Evolutionary conservation across 2,797 vertebrate species (phyloP).

Genomic region (Tarsius wallacei): DNA sequence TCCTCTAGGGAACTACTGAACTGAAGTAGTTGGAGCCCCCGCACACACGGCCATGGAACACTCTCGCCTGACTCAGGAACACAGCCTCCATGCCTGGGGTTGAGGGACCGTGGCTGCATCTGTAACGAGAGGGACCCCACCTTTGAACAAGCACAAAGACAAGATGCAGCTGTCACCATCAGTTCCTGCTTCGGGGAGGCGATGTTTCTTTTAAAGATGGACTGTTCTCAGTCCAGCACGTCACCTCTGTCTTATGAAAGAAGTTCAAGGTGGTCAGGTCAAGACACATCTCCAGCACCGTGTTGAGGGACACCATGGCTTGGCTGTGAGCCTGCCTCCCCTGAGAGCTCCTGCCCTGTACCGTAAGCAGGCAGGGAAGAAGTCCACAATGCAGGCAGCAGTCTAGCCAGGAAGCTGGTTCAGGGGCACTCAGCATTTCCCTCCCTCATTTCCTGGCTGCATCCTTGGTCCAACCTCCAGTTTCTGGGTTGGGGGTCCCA

Average conservation of each 20-base stretch:
- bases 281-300: accelerated
- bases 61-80: neutral
- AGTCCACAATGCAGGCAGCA: neutral
- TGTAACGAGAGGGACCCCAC: neutral
- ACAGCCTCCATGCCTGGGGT: accelerated
- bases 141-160: neutral
- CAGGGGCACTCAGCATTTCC: neutral
- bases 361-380: accelerated
- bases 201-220: neutral
- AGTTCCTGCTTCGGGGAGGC: neutral
- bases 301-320: accelerated
- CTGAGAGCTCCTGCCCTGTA: neutral
- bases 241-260: neutral
- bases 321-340: accelerated
- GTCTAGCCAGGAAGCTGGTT: neutral
- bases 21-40: neutral
- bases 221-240: neutral
- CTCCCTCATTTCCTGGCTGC: neutral
- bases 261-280: neutral
- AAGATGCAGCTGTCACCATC: neutral
- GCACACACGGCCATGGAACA: accelerated
- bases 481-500: too few species aligned
- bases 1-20: neutral
- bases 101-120: neutral
- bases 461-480: neutral